Evolutionary conservation across 2,888 invertebrate genomes (phyloP).

Genomic region (Cremastobaeus sp.): DNA sequence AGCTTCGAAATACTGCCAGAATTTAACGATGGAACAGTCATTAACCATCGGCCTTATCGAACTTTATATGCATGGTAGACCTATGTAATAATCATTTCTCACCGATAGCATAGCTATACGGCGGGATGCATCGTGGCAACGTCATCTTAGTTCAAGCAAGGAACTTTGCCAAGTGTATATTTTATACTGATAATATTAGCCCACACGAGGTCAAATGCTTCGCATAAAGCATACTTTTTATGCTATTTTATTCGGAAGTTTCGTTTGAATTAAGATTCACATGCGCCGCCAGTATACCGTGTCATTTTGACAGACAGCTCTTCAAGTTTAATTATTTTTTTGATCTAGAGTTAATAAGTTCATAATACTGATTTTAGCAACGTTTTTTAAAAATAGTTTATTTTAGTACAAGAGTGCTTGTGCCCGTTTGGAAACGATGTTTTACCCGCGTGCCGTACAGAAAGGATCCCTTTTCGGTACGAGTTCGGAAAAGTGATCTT

Average conservation of each 20-base stretch:
- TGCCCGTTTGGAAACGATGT: too few relatives aligned
- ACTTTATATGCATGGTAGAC: conserved; percentile 44
- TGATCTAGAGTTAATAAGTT: too few relatives aligned
- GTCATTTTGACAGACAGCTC: too few relatives aligned
- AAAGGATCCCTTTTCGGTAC: too few relatives aligned
- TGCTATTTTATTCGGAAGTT: conserved; percentile 28
- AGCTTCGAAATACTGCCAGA: conserved; percentile 23
- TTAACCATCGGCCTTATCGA: conserved; percentile 54
- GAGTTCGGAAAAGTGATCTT: too few relatives aligned
- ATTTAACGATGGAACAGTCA: conserved; percentile 48
- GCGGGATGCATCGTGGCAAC: conserved; percentile 41
- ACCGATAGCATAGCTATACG: conserved; percentile 28
- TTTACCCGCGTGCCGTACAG: too few relatives aligned
- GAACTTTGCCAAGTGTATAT: conserved; percentile 63
- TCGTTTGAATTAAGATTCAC: conserved; percentile 18
- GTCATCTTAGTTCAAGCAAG: conserved; percentile 50
- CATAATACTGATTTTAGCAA: too few relatives aligned
- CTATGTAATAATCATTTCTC: conserved; percentile 54
- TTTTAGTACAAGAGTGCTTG: too few relatives aligned
- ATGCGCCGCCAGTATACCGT: neutral
- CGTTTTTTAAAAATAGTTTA: too few relatives aligned
- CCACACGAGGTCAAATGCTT: conserved; percentile 53
- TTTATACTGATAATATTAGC: conserved; percentile 64
- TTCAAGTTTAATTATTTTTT: too few relatives aligned
- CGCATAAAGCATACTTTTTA: conserved; percentile 44